These are phyloP conservation scores for Xiphophorus couchianus DNA, from an alignment of 2,113 vertebrate genomes.

Conservation along the genomic window DNA sequence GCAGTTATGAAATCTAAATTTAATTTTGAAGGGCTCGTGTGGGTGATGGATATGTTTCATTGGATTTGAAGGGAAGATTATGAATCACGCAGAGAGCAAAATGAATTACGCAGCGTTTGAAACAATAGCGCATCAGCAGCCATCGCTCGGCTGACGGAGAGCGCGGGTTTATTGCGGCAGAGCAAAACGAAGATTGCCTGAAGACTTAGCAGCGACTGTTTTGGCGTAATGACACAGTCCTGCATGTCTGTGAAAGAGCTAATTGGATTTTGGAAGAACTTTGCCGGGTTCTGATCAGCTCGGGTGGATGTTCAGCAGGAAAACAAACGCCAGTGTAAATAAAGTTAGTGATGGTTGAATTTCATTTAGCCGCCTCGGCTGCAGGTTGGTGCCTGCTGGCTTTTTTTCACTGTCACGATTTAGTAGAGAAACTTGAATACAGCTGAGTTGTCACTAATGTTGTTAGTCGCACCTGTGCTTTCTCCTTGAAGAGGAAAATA, in stretches of 20 bases:
- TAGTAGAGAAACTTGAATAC: not conserved
- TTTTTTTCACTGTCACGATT: not conserved
- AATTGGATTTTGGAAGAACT: slow-evolving; percentile 1
- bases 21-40: slow-evolving; percentile 34
- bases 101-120: slow-evolving; percentile 39
- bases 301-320: not conserved
- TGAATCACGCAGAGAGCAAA: slow-evolving; percentile 44
- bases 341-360: slow-evolving; percentile 3
- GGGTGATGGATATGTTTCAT: slow-evolving; percentile 59
- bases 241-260: not conserved
- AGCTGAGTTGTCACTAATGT: not conserved
- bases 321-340: slow-evolving; percentile 5
- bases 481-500: too few relatives aligned
- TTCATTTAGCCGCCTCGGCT: slow-evolving; percentile 2
- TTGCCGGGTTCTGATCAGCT: slow-evolving; percentile 5
- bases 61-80: slow-evolving; percentile 35
- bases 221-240: not conserved
- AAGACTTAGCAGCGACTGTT: slow-evolving; percentile 5
- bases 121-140: slow-evolving; percentile 20
- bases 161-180: slow-evolving; percentile 8
- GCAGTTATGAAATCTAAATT: slow-evolving; percentile 60
- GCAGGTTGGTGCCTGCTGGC: not conserved
- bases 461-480: too few relatives aligned
- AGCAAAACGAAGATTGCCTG: slow-evolving; percentile 9
- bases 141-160: slow-evolving; percentile 15